These are phyloP conservation scores for Apis cerana DNA, from an alignment of 1,140 invertebrate species.

Conservation along the genomic window DNA sequence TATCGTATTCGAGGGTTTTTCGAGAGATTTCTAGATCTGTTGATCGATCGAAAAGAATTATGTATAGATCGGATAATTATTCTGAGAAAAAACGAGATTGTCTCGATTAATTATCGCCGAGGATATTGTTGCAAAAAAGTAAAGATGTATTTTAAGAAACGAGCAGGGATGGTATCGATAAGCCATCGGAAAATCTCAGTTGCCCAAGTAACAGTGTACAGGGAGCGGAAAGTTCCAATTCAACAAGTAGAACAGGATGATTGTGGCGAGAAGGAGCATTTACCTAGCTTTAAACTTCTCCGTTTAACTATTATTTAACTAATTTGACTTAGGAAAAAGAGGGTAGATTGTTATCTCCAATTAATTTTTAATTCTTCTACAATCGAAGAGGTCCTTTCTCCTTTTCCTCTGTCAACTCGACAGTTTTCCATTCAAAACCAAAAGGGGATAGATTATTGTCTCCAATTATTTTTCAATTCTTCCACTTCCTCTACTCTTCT, in stretches of 20 bases:
- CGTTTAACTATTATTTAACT: not conserved
- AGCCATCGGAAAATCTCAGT: not conserved
- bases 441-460: too few species aligned
- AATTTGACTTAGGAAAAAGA: too few species aligned
- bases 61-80: too few species aligned
- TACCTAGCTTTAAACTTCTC: not conserved
- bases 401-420: not conserved
- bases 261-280: not conserved
- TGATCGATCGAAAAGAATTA: too few species aligned
- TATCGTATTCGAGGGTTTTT: not conserved
- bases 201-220: not conserved
- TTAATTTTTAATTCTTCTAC: too few species aligned
- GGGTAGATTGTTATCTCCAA: too few species aligned
- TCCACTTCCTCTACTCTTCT: too few species aligned
- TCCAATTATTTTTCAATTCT: too few species aligned
- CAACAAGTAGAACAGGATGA: not conserved
- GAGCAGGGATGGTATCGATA: not conserved
- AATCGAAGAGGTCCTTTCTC: not conserved
- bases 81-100: too few species aligned
- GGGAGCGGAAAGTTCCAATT: not conserved
- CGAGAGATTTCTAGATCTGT: not conserved
- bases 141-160: not conserved
- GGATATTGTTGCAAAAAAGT: too few species aligned
- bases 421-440: conserved; percentile 55
- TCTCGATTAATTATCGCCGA: too few species aligned